phyloP scores from a whole-genome alignment of 2,797 vertebrate species.

The Sarcophilus harrisii region DNA sequence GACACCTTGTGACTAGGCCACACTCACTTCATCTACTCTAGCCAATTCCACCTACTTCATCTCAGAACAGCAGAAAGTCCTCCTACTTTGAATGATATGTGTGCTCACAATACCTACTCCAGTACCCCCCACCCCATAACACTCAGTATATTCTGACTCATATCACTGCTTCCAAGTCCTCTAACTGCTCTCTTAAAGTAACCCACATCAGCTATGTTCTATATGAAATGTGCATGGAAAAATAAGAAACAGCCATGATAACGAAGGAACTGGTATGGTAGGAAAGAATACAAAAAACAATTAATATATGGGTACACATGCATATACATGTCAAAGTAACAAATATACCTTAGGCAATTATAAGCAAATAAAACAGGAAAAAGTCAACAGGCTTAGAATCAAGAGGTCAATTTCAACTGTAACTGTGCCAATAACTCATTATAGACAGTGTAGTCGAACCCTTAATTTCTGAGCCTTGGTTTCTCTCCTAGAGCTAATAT shows the following conservation, averaged over 20 bases:
- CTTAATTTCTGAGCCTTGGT: not conserved
- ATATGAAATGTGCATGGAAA: not conserved
- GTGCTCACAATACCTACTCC: not conserved
- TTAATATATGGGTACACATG: not conserved
- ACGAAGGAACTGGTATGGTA: not conserved
- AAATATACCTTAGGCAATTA: not conserved
- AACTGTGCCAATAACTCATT: not conserved
- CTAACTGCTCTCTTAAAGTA: slow-evolving; percentile 25
- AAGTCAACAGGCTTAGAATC: not conserved
- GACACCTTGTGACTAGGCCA: not conserved
- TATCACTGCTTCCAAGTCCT: not conserved
- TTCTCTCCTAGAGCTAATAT: not conserved
- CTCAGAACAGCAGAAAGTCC: not conserved
- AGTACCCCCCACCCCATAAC: not conserved
- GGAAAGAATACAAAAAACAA: not conserved
- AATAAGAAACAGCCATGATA: not conserved
- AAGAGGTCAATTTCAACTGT: not conserved
- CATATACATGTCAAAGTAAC: not conserved
- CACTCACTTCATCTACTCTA: not conserved
- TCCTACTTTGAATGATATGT: not conserved
- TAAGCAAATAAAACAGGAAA: not conserved
- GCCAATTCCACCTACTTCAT: not conserved
- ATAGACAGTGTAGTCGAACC: not conserved
- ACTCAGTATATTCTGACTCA: not conserved
- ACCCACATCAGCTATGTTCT: slow-evolving; percentile 27